phyloP scores from a whole-genome alignment of 1,140 invertebrate genomes.

The Apis cerana region DNA sequence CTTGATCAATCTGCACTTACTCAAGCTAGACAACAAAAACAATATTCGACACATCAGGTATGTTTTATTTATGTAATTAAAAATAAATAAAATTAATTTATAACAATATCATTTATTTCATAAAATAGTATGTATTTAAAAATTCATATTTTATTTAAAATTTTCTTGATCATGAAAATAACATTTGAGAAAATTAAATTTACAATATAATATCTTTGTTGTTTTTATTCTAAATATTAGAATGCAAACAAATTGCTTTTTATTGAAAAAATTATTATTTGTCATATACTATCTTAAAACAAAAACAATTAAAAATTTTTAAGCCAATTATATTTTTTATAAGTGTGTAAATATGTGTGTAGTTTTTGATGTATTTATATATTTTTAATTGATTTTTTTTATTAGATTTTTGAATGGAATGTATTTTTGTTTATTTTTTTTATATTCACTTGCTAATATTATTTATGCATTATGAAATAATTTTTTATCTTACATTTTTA shows the following conservation, averaged over 20 bases:
- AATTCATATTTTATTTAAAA: neutral
- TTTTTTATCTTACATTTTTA: neutral
- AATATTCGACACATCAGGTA: slow-evolving; percentile 86
- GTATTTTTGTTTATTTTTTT: neutral
- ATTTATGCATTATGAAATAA: neutral
- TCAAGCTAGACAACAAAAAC: slow-evolving; percentile 86
- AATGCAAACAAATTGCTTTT: neutral
- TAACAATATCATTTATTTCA: neutral
- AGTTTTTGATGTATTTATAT: neutral
- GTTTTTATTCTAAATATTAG: neutral
- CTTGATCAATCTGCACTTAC: slow-evolving; percentile 90
- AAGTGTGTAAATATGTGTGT: neutral
- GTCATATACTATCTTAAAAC: neutral
- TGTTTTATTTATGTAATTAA: neutral
- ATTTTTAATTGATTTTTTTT: neutral
- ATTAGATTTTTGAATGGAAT: neutral
- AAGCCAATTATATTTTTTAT: no score
- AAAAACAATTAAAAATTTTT: neutral
- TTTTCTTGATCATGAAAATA: neutral
- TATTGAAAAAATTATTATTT: neutral
- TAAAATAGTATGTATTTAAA: neutral
- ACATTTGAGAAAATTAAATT: neutral
- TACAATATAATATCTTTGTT: neutral
- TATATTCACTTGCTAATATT: neutral
- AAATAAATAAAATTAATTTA: neutral